A percentile compares a stretch with the other conserved stretches of the same genome.
These are phyloP conservation scores for Pentamera pediparva DNA, from an alignment of 53 echinoderm and acorn worm genomes.

Conservation along the genomic window DNA sequence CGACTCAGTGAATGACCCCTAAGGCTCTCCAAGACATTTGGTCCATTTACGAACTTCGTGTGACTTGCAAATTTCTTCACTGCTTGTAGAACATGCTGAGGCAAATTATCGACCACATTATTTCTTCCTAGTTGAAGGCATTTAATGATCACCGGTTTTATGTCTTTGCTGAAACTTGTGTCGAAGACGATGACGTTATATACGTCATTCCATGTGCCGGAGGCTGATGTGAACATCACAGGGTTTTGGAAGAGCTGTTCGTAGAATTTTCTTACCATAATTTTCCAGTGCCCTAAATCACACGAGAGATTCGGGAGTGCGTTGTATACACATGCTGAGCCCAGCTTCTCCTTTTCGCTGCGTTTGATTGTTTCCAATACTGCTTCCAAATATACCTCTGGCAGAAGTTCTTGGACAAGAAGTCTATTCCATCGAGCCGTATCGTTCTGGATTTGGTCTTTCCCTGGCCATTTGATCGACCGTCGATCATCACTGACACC, in stretches of 20 bases:
- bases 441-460: slow-evolving; percentile 66
- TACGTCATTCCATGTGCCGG: not conserved
- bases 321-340: not conserved
- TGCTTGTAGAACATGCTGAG: not conserved
- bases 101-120: not conserved
- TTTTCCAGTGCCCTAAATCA: slow-evolving; percentile 7
- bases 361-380: slow-evolving; percentile 16
- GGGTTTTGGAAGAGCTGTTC: not conserved
- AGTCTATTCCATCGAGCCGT: slow-evolving; percentile 73
- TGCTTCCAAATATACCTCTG: slow-evolving; percentile 50
- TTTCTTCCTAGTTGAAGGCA: not conserved
- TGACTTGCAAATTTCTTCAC: not conserved
- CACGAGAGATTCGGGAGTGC: not conserved
- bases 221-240: not conserved
- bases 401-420: slow-evolving; percentile 52
- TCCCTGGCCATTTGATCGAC: slow-evolving; percentile 82
- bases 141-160: not conserved
- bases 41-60: too few species aligned
- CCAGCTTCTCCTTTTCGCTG: not conserved
- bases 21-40: too few species aligned
- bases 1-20: too few species aligned
- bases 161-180: too few species aligned
- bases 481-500: slow-evolving; percentile 83
- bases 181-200: not conserved
- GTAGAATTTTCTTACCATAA: not conserved